Percentiles rank a stretch among this genome's conserved stretches.
phyloP scores from a whole-genome alignment of 1,140 invertebrate genomes.

The Leptinotarsa undecemlineata region DNA sequence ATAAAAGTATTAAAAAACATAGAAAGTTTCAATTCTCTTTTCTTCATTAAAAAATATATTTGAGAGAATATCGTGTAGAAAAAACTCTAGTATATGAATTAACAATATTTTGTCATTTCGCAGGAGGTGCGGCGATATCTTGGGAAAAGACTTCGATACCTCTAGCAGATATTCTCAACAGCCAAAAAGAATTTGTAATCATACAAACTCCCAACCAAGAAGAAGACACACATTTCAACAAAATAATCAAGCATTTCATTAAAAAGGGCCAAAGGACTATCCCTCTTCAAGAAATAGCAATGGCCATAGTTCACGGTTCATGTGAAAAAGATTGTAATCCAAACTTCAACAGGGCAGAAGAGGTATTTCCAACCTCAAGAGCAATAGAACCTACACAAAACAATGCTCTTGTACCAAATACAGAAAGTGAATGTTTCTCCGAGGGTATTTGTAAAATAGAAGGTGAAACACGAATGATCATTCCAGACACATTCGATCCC shows the following conservation, averaged over 20 bases:
- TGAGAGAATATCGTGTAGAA: no score
- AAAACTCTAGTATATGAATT: no score
- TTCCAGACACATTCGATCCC: conserved; percentile 21
- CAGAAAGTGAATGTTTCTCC: conserved; percentile 13
- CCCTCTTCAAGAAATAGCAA: conserved; percentile 58
- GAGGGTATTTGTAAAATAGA: not conserved
- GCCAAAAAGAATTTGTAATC: conserved; percentile 34
- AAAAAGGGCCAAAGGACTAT: conserved; percentile 52
- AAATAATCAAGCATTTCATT: conserved; percentile 35
- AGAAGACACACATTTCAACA: conserved; percentile 24
- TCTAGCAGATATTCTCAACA: conserved; percentile 27
- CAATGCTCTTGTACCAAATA: conserved; percentile 14
- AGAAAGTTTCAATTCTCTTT: no score
- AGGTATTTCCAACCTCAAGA: conserved; percentile 28
- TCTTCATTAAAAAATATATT: no score
- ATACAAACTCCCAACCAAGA: conserved; percentile 33
- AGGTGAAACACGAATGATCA: not conserved
- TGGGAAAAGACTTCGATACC: conserved; percentile 36
- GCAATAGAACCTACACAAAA: conserved; percentile 9
- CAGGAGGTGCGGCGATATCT: conserved; percentile 35
- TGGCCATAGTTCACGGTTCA: conserved; percentile 57
- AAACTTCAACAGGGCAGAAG: conserved; percentile 34
- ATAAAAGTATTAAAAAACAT: no score
- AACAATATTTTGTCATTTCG: not conserved
- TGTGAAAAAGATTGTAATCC: conserved; percentile 60